These are phyloP conservation scores for Aplysina aerophoba DNA, from an alignment of 37 sponge, comb jelly and placozoan species.

Conservation along the genomic window DNA sequence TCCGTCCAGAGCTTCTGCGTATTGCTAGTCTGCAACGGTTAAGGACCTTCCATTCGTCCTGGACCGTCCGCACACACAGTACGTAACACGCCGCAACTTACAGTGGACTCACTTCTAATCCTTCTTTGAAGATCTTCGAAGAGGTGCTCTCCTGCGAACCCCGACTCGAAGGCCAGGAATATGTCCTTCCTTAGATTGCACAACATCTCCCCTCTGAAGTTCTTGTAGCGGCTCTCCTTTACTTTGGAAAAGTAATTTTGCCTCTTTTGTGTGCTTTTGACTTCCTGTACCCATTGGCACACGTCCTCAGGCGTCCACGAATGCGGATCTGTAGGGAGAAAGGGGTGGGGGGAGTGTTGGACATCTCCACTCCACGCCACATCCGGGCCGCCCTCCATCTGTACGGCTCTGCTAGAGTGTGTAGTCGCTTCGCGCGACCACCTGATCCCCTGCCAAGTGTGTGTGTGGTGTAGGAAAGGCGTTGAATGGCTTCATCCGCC, in stretches of 20 bases:
- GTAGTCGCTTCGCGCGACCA: no score
- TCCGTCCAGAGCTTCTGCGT: not conserved
- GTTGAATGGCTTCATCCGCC: not conserved
- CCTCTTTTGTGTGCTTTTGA: not conserved
- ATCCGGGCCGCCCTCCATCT: no score
- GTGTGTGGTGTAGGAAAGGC: no score
- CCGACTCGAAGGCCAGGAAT: constrained; percentile 26
- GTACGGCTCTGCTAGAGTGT: no score
- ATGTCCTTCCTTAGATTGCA: constrained; percentile 16
- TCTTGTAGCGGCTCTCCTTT: not conserved
- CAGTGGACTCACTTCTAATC: not conserved
- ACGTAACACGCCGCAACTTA: not conserved
- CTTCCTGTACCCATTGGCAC: not conserved
- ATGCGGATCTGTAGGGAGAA: not conserved
- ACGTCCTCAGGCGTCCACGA: not conserved
- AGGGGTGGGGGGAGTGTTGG: no score
- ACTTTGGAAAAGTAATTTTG: not conserved
- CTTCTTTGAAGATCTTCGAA: constrained; percentile 26
- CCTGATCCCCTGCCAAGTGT: no score
- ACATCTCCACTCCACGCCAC: no score
- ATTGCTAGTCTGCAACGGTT: no score
- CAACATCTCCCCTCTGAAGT: constrained; percentile 9
- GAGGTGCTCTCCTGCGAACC: constrained; percentile 17
- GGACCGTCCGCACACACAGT: not conserved
- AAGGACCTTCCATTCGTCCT: no score